Evolutionary conservation across 2,888 invertebrate genomes (phyloP).

Genomic region (Agrotis clavis): DNA sequence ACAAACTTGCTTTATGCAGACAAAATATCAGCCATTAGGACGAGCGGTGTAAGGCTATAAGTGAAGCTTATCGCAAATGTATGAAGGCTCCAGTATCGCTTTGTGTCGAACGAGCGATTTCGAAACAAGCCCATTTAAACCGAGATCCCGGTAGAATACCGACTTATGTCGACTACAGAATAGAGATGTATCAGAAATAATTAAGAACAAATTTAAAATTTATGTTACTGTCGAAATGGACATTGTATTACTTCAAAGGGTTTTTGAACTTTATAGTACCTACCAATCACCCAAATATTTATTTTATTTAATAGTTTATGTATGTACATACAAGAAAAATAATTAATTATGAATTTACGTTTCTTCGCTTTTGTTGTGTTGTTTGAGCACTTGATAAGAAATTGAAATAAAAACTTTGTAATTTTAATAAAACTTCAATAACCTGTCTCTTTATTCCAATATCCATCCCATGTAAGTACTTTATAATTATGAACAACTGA

Average conservation of each 20-base stretch:
- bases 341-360: no score
- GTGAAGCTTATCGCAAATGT: conserved; percentile 60
- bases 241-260: no score
- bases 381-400: not conserved
- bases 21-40: conserved; percentile 36
- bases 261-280: no score
- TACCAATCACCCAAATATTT: no score
- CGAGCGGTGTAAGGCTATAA: conserved; percentile 46
- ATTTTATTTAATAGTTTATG: no score
- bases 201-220: conserved; percentile 2
- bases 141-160: conserved; percentile 30
- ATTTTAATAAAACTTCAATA: not conserved
- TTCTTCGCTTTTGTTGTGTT: not conserved
- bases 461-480: not conserved
- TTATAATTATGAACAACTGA: not conserved
- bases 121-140: conserved; percentile 36
- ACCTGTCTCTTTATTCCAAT: not conserved
- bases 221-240: not conserved
- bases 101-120: conserved; percentile 50
- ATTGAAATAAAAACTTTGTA: not conserved
- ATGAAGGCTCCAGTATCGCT: conserved; percentile 49
- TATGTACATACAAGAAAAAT: no score
- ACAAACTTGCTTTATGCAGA: conserved; percentile 23
- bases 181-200: conserved; percentile 20
- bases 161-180: conserved; percentile 24